These are phyloP conservation scores for Micrasema longulum DNA, from an alignment of 1,140 invertebrate genomes.

Conservation along the genomic window DNA sequence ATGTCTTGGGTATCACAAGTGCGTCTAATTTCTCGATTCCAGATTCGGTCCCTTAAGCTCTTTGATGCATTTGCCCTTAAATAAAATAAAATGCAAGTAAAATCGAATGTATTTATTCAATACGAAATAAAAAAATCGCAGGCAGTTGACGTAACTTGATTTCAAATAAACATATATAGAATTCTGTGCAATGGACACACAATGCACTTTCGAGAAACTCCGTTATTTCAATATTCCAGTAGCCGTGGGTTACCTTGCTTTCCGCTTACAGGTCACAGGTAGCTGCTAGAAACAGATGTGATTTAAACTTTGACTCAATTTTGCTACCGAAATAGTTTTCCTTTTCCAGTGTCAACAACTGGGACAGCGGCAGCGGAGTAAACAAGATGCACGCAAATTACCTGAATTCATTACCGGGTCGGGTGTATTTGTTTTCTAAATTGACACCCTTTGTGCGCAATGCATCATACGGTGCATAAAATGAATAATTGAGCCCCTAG, in stretches of 20 bases:
- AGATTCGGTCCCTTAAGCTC: too few relatives aligned
- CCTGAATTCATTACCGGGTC: conserved; percentile 8
- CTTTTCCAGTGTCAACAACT: not conserved
- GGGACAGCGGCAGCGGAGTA: not conserved
- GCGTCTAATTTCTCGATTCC: too few relatives aligned
- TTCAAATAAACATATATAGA: conserved; percentile 10
- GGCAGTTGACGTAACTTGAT: conserved; percentile 6
- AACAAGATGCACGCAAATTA: conserved; percentile 17
- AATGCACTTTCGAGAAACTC: not conserved
- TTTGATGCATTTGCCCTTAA: too few relatives aligned
- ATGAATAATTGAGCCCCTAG: too few relatives aligned
- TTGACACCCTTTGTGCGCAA: too few relatives aligned
- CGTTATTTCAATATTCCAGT: conserved; percentile 23
- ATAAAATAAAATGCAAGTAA: too few relatives aligned
- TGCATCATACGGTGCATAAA: too few relatives aligned
- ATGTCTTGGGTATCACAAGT: too few relatives aligned
- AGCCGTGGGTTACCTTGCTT: too few relatives aligned
- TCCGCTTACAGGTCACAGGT: not conserved
- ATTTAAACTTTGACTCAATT: conserved; percentile 26
- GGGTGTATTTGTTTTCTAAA: not conserved
- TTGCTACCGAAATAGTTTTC: conserved; percentile 13
- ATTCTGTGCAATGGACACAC: not conserved
- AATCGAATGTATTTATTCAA: too few relatives aligned
- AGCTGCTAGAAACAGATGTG: conserved; percentile 12
- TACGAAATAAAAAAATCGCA: not conserved